phyloP scores from a whole-genome alignment of 1,140 invertebrate species.

The Aphaenogaster floridana region DNA sequence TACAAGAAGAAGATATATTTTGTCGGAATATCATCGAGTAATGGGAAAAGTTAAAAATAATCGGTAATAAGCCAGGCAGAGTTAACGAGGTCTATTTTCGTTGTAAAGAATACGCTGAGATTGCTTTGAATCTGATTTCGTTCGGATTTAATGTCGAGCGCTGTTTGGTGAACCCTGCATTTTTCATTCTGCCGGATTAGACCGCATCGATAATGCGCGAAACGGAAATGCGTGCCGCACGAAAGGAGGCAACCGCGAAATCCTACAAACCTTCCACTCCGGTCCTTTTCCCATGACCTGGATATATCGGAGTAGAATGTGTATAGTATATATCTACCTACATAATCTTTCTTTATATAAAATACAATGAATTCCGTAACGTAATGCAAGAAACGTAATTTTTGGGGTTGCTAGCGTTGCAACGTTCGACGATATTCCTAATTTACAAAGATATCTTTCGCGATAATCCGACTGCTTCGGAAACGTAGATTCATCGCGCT shows the following conservation, averaged over 20 bases:
- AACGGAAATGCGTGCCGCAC: constrained; percentile 75
- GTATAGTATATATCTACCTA: not conserved
- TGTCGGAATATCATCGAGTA: not conserved
- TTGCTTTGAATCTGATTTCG: not conserved
- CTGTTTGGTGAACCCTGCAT: constrained; percentile 14
- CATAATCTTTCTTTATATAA: not conserved
- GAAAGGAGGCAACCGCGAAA: constrained; percentile 64
- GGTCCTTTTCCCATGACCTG: constrained; percentile 72
- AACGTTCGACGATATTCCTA: not conserved
- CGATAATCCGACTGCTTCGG: not conserved
- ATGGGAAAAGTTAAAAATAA: not conserved
- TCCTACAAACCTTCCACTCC: constrained; percentile 49
- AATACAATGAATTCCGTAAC: not conserved
- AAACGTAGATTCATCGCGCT: not conserved
- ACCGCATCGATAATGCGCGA: constrained; percentile 49
- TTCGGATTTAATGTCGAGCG: constrained; percentile 27
- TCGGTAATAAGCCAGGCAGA: not conserved
- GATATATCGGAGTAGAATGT: constrained; percentile 31
- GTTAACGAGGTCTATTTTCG: not conserved
- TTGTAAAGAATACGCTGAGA: not conserved
- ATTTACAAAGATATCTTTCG: not conserved
- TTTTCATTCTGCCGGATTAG: constrained; percentile 35
- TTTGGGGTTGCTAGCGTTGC: not conserved
- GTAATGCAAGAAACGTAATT: not conserved
- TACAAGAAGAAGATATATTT: not conserved